Conservation (phyloP, 1,140 invertebrate genomes). For the Diploscapter pachys region DNA sequence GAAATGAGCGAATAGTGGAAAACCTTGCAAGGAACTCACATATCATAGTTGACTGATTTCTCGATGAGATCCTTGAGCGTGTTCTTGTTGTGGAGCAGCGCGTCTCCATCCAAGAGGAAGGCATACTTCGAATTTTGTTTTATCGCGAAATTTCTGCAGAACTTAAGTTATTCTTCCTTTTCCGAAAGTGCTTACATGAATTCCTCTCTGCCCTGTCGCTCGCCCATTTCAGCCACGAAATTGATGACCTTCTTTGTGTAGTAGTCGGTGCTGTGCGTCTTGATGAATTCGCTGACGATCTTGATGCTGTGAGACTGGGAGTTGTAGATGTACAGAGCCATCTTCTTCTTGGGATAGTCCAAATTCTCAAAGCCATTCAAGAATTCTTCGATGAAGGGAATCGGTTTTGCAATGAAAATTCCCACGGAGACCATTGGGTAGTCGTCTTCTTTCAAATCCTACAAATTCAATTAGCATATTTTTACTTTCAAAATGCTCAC, state of each 20-base stretch:
- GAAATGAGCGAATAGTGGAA: slow-evolving; percentile 10
- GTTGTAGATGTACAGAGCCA: slow-evolving; percentile 83
- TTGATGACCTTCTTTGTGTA: slow-evolving; percentile 35
- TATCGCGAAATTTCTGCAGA: slow-evolving; percentile 73
- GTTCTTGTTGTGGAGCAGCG: slow-evolving; percentile 76
- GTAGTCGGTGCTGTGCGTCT: slow-evolving; percentile 35
- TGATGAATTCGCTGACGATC: slow-evolving; percentile 39
- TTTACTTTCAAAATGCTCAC: neutral
- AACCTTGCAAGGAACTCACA: slow-evolving; percentile 24
- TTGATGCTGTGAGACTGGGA: slow-evolving; percentile 63
- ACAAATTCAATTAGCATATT: neutral
- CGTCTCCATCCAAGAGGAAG: slow-evolving; percentile 79
- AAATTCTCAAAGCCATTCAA: slow-evolving; percentile 71
- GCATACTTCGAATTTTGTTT: slow-evolving; percentile 77
- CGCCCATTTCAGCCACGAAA: slow-evolving; percentile 68
- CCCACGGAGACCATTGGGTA: slow-evolving; percentile 74
- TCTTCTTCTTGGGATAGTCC: slow-evolving; percentile 80
- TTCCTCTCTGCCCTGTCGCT: slow-evolving; percentile 75
- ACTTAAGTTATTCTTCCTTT: too few relatives aligned
- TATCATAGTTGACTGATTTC: slow-evolving; percentile 58
- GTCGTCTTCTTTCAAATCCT: slow-evolving; percentile 56
- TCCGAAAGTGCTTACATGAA: slow-evolving; percentile 71
- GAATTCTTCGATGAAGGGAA: slow-evolving; percentile 88
- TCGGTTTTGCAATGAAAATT: slow-evolving; percentile 78
- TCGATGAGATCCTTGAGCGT: slow-evolving; percentile 76